These are phyloP conservation scores for Ptiloglossa arizonensis DNA, from an alignment of 1,140 invertebrate species.

Conservation along the genomic window DNA sequence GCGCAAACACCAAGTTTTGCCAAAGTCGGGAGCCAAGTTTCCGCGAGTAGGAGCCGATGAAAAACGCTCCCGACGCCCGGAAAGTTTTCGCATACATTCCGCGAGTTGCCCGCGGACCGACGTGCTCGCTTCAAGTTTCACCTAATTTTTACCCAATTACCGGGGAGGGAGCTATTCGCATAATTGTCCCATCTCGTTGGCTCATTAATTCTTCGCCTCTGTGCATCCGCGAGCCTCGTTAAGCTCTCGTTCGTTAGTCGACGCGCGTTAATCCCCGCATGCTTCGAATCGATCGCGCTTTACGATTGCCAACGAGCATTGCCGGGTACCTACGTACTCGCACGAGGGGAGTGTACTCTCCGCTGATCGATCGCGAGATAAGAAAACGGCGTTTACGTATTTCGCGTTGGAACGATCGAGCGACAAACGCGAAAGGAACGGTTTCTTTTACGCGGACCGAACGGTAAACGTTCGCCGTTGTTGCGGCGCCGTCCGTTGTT, in stretches of 20 bases:
- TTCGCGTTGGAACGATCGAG: too few species aligned
- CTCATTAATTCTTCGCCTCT: constrained; percentile 29
- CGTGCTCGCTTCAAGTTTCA: not conserved
- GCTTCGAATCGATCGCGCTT: constrained; percentile 20
- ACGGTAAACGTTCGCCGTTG: too few species aligned
- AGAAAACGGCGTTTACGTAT: too few species aligned
- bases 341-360: too few species aligned
- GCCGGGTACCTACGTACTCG: not conserved
- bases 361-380: constrained; percentile 4
- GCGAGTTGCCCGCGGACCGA: not conserved
- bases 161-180: not conserved
- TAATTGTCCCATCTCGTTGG: constrained; percentile 14
- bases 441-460: too few species aligned
- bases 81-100: constrained; percentile 15
- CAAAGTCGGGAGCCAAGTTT: not conserved
- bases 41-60: not conserved
- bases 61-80: not conserved
- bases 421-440: too few species aligned
- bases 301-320: constrained; percentile 3
- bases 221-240: constrained; percentile 20
- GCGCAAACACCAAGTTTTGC: too few species aligned
- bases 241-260: constrained; percentile 27
- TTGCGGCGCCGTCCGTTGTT: too few species aligned
- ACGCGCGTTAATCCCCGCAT: constrained; percentile 1
- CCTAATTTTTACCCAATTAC: constrained; percentile 43